Base-by-base conservation (phyloP, 2,888 invertebrate genomes). In the Lithophane ornitopus region DNA sequence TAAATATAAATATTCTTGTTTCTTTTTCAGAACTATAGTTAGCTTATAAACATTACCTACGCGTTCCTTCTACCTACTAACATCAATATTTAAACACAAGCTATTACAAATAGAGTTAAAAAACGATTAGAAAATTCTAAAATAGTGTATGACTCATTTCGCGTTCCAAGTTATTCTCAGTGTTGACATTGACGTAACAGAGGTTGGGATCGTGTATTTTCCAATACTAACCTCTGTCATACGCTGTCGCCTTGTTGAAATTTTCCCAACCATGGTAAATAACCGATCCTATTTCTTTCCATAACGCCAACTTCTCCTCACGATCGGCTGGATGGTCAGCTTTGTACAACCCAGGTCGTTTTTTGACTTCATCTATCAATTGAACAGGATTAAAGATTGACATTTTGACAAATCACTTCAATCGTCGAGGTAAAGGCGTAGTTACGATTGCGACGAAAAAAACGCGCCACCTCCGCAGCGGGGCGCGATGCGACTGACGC, bases 241-340 rank as follows among this genome's bases (percentile, higher is more conserved):
- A 96, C 22, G 94, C 93, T 2, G 93, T 93, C 26, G 96, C 95
- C 87, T 95, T 96, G 84, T 92, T 94, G 81, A 91, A 93, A 12
- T 87, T 88, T 61, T 88, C 90, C 96, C 96, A 96, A 78, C 95
- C 94, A 14, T 88, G 83, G 83, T 92, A 96, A 62, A 96, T 86
- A 19, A 91, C 94, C 2, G 94, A 94, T 44, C 96, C 96, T 44
- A 96, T 91, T 81, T 96, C 94, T 87, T 96, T 95, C 96, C 96
- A 96, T 72, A 95, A 85, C 70, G 89, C 89, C 74, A 96, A 88
- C 81, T 94, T 94, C 79, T 96, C 97, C 84, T 95, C 93, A 65
- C 97, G 92, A 90, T 97, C 95, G 74, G 96, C 91, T 82, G 97
- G 95, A 89, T 95, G 93, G 82, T 93, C 96, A 88, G 90, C 69